Conservation (phyloP, 2,113 vertebrate species). For the Pan troglodytes region NHGRI_mPanTro3-v2.1_pri NC_072408.2:87779001-87779500, state of each 20-base stretch:
- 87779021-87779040: background rate
- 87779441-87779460: background rate
- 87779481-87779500: background rate
- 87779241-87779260: background rate
- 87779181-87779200: background rate
- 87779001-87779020: background rate
- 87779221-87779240: background rate
- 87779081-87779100: too few species aligned
- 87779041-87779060: background rate
- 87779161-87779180: background rate
- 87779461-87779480: background rate
- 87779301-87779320: background rate
- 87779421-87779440: background rate
- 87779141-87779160: background rate
- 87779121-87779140: background rate
- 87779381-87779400: background rate
- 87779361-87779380: background rate
- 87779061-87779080: background rate
- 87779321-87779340: background rate
- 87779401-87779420: background rate
- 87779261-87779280: background rate
- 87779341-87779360: background rate
- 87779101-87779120: background rate
- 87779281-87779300: background rate
- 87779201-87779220: background rate